phyloP scores from a whole-genome alignment of 2,113 vertebrate genomes.

The Colossoma macropomum region DNA sequence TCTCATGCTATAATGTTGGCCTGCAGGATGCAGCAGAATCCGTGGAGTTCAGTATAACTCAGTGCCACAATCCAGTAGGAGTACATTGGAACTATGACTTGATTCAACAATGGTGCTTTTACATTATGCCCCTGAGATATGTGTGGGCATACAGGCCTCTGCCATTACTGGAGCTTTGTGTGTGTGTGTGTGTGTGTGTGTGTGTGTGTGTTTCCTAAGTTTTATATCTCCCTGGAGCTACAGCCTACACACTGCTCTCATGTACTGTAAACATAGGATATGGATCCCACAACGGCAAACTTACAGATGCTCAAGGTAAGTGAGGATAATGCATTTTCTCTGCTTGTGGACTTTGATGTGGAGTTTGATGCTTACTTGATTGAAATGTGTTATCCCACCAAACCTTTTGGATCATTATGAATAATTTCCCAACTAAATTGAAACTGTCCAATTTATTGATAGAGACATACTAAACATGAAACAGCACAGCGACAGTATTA shows the following conservation, averaged over 20 bases:
- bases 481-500: constrained; percentile 40
- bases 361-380: neutral
- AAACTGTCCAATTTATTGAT: constrained; percentile 40
- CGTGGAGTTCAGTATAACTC: neutral
- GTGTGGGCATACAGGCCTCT: constrained; percentile 26
- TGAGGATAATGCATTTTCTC: neutral
- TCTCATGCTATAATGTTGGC: neutral
- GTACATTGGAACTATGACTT: constrained; percentile 11
- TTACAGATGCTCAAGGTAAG: neutral
- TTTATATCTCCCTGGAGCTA: constrained; percentile 33
- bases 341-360: neutral
- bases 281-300: constrained; percentile 29
- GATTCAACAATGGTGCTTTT: constrained; percentile 24
- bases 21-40: neutral
- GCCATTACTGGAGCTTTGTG: constrained; percentile 15
- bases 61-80: constrained; percentile 1
- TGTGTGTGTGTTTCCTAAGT: constrained; percentile 17
- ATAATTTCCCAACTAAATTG: constrained; percentile 6
- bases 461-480: constrained; percentile 34
- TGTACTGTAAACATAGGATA: constrained; percentile 18
- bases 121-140: constrained; percentile 22
- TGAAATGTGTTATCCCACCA: neutral
- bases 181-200: constrained; percentile 16
- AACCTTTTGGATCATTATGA: neutral
- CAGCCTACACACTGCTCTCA: constrained; percentile 47